Evolutionary conservation across 2,888 invertebrate species (phyloP).

Genomic region (Sarcophaga subvicina): DNA sequence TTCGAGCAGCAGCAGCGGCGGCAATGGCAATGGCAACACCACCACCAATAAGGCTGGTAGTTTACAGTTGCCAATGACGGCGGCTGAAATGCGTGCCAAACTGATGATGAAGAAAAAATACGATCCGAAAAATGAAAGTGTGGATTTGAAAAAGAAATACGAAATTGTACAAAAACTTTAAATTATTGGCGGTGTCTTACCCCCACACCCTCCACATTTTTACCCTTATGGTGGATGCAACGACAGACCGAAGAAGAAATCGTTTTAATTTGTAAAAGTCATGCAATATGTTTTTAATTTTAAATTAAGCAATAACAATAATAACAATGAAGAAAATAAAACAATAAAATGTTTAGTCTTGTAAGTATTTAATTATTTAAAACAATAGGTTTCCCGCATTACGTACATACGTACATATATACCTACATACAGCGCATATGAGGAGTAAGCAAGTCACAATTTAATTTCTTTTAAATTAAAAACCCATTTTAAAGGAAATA

Average conservation of each 20-base stretch:
- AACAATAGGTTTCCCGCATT: too few species aligned
- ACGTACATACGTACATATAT: too few species aligned
- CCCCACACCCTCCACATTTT: too few species aligned
- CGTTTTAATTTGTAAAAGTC: slow-evolving; percentile 53
- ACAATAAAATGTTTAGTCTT: too few species aligned
- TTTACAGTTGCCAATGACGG: slow-evolving; percentile 94
- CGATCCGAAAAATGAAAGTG: slow-evolving; percentile 94
- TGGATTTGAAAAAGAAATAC: slow-evolving; percentile 96
- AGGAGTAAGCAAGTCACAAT: too few species aligned
- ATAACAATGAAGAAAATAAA: too few species aligned
- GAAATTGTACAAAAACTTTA: slow-evolving; percentile 96
- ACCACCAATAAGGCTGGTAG: slow-evolving; percentile 75
- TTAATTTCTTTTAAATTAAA: too few species aligned
- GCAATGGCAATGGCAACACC: slow-evolving; percentile 5
- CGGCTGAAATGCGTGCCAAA: slow-evolving; percentile 94
- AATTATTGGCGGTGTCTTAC: slow-evolving; percentile 67
- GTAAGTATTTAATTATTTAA: too few species aligned
- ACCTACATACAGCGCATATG: too few species aligned
- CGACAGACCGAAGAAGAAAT: not conserved
- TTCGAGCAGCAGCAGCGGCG: not conserved
- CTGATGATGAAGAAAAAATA: slow-evolving; percentile 93
- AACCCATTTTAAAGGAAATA: too few species aligned
- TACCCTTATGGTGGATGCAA: too few species aligned
- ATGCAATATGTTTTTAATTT: slow-evolving; percentile 7
- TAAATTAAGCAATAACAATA: too few species aligned